A percentile compares a stretch with the other conserved stretches of the same genome.
phyloP scores from a whole-genome alignment of 1,140 invertebrate genomes.

The Apis cerana region DNA sequence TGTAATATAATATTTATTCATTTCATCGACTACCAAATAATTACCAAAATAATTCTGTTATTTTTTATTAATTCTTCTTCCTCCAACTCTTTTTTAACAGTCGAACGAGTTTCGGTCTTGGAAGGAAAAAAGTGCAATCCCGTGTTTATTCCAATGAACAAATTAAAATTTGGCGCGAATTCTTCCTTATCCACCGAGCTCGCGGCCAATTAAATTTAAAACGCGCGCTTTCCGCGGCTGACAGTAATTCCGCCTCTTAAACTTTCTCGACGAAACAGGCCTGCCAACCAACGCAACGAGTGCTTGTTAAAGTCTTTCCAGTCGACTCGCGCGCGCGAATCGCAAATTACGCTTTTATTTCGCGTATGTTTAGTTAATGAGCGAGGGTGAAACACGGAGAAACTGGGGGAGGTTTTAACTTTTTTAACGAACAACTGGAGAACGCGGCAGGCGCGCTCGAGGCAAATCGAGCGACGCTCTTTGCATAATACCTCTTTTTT shows the following conservation, averaged over 20 bases:
- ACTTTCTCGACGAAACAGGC: background rate
- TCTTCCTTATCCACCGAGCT: background rate
- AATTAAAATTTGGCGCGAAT: slow-evolving; percentile 9
- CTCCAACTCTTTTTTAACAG: too few relatives aligned
- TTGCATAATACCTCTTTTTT: background rate
- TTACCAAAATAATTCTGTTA: too few relatives aligned
- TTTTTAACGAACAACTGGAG: slow-evolving; percentile 14
- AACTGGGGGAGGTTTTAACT: background rate
- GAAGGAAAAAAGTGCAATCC: slow-evolving; percentile 1
- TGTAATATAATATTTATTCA: too few relatives aligned
- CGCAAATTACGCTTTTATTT: background rate
- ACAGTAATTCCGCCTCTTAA: slow-evolving; percentile 29
- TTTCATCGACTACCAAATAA: too few relatives aligned
- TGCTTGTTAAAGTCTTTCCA: slow-evolving; percentile 20
- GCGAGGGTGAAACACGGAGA: background rate
- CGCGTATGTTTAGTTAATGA: slow-evolving; percentile 3
- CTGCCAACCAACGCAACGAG: background rate
- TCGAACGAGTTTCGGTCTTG: background rate
- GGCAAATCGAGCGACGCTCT: too few relatives aligned
- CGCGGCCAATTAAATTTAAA: slow-evolving; percentile 47
- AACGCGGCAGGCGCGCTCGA: background rate
- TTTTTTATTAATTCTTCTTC: too few relatives aligned
- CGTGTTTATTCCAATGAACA: background rate
- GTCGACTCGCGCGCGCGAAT: background rate
- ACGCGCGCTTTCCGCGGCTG: background rate